These are phyloP conservation scores for Leptopilina clavipes DNA, from an alignment of 1,140 invertebrate genomes.

Conservation along the genomic window DNA sequence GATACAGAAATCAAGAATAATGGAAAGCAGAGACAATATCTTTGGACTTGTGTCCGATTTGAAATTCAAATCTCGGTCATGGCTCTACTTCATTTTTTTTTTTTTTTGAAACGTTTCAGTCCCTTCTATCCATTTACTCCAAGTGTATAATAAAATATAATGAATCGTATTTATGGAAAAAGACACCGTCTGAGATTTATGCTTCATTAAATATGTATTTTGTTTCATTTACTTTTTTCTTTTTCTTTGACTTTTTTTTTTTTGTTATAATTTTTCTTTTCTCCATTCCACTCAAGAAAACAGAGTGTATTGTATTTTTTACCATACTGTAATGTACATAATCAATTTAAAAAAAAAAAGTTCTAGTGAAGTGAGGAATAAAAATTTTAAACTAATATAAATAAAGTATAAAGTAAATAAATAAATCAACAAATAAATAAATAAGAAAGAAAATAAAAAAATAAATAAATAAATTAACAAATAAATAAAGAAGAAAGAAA, in stretches of 20 bases:
- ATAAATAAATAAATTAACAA: too few relatives aligned
- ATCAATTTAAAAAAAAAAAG: too few relatives aligned
- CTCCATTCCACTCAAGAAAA: too few relatives aligned
- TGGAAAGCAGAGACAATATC: constrained; percentile 29
- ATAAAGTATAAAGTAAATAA: too few relatives aligned
- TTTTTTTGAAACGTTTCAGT: constrained; percentile 22
- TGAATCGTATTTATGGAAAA: constrained; percentile 35
- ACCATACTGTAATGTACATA: too few relatives aligned
- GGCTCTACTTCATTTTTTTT: neutral
- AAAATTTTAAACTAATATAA: too few relatives aligned
- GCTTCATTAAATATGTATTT: neutral
- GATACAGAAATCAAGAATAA: constrained; percentile 13
- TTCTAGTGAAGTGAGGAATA: too few relatives aligned
- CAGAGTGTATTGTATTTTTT: too few relatives aligned
- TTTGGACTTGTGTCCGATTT: constrained; percentile 16
- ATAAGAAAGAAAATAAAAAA: too few relatives aligned
- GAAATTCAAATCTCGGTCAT: constrained; percentile 19
- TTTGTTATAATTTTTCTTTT: neutral
- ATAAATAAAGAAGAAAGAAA: too few relatives aligned
- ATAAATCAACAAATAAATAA: too few relatives aligned
- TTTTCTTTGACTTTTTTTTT: too few relatives aligned
- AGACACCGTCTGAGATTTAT: neutral
- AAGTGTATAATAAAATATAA: constrained; percentile 25
- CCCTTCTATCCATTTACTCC: constrained; percentile 16
- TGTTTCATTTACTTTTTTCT: neutral